phyloP scores from a whole-genome alignment of 2,888 invertebrate genomes.

The Terebella lapidaria region DNA sequence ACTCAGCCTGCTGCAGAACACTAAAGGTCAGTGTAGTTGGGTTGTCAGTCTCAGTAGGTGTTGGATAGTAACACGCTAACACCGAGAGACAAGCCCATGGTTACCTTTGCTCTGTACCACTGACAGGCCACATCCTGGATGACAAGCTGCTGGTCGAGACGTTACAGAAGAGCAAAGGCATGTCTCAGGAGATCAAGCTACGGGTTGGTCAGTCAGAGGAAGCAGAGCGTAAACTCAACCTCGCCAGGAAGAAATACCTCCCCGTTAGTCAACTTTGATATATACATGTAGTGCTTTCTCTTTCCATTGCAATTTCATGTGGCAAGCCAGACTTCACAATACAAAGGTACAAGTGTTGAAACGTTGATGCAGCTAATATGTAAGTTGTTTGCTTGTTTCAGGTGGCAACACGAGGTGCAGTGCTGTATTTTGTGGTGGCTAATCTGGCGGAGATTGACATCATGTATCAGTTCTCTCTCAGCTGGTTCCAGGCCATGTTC shows the following conservation, averaged over 20 bases:
- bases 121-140: slow-evolving; percentile 48
- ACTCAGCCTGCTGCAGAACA: slow-evolving; percentile 46
- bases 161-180: slow-evolving; percentile 47
- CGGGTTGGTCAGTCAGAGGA: slow-evolving; percentile 47
- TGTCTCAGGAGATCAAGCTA: slow-evolving; percentile 43
- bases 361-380: no score
- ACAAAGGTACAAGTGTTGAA: no score
- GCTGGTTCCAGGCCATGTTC: slow-evolving; percentile 52
- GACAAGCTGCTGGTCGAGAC: slow-evolving; percentile 49
- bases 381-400: slow-evolving; percentile 19
- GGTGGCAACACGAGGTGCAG: slow-evolving; percentile 52
- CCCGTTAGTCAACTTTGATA: slow-evolving; percentile 35
- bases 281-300: not conserved
- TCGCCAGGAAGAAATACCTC: slow-evolving; percentile 47
- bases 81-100: no score
- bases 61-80: no score
- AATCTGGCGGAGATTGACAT: slow-evolving; percentile 48
- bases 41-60: no score
- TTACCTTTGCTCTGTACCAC: no score
- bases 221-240: slow-evolving; percentile 45
- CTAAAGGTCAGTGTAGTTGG: slow-evolving; percentile 40
- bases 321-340: no score
- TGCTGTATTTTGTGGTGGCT: slow-evolving; percentile 50
- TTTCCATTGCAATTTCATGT: no score
- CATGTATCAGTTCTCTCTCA: slow-evolving; percentile 53